Percentiles rank a stretch among this genome's conserved stretches.
These are phyloP conservation scores for Holocentrus rufus DNA, from an alignment of 2,797 vertebrate species.

Conservation along the genomic window DNA sequence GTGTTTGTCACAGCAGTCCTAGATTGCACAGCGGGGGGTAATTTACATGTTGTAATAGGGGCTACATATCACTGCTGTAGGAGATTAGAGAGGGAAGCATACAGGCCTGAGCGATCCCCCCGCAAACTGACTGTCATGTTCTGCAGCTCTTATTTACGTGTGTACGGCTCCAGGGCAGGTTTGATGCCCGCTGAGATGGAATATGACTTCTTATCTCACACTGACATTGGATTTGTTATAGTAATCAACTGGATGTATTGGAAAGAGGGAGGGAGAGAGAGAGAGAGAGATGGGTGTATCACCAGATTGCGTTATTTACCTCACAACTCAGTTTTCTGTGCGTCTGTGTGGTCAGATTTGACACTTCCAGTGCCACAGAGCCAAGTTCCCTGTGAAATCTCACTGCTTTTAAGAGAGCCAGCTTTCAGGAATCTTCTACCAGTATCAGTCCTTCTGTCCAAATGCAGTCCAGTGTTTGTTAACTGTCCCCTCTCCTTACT, in stretches of 20 bases:
- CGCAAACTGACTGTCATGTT: constrained; percentile 59
- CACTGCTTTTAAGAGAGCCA: constrained; percentile 21
- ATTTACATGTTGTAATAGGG: constrained; percentile 77
- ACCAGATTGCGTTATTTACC: constrained; percentile 69
- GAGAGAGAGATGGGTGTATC: constrained; percentile 18
- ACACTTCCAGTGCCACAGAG: constrained; percentile 37
- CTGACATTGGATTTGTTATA: constrained; percentile 32
- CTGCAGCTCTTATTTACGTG: constrained; percentile 43
- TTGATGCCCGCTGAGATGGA: constrained; percentile 71
- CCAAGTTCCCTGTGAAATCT: constrained; percentile 34
- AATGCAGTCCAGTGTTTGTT: constrained; percentile 21
- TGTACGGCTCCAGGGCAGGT: constrained; percentile 49
- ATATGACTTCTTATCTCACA: constrained; percentile 58
- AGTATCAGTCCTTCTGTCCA: constrained; percentile 35
- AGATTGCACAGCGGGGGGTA: constrained; percentile 66
- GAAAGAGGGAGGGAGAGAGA: not conserved
- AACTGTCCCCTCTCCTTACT: not conserved
- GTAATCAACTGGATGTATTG: constrained; percentile 16
- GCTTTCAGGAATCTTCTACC: constrained; percentile 22
- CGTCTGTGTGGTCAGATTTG: constrained; percentile 51
- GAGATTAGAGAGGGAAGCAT: constrained; percentile 48
- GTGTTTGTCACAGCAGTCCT: constrained; percentile 14
- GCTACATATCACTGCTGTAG: constrained; percentile 64
- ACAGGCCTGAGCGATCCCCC: constrained; percentile 26
- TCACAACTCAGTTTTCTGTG: constrained; percentile 48